Conservation (phyloP, 2,888 invertebrate species). For the Holacanthella duospinosa region DNA sequence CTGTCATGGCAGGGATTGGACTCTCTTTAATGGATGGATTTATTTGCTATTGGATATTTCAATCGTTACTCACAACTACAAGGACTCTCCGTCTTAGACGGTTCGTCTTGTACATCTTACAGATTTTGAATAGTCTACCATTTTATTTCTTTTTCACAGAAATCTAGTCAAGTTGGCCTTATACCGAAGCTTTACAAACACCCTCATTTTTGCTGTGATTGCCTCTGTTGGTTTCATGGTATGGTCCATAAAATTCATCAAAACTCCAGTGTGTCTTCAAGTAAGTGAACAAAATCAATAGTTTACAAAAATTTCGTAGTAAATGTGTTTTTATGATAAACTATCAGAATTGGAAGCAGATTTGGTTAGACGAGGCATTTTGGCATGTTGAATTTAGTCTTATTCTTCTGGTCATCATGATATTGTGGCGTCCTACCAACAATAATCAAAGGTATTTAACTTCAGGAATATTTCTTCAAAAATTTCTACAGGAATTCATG, state of each 20-base stretch:
- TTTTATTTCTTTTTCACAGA: conserved; percentile 48
- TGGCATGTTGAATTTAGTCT: conserved; percentile 89
- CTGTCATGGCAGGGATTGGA: conserved; percentile 70
- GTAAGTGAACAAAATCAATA: conserved; percentile 45
- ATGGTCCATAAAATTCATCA: conserved; percentile 76
- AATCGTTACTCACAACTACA: conserved; percentile 76
- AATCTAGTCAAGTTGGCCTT: conserved; percentile 81
- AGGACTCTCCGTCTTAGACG: conserved; percentile 71
- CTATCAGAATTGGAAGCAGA: conserved; percentile 71
- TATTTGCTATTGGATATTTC: conserved; percentile 92
- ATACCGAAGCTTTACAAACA: conserved; percentile 89
- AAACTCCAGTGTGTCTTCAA: conserved; percentile 61
- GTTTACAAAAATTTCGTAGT: neutral
- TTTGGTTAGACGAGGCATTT: conserved; percentile 90
- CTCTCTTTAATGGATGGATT: conserved; percentile 72
- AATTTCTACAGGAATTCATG: neutral
- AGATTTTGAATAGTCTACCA: too few species aligned
- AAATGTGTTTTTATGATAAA: neutral
- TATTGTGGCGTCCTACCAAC: conserved; percentile 88
- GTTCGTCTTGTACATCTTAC: too few species aligned
- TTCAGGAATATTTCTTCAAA: too few species aligned
- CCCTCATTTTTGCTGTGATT: conserved; percentile 77
- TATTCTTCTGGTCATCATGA: conserved; percentile 80
- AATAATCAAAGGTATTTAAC: conserved; percentile 73
- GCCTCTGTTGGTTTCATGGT: conserved; percentile 87